phyloP scores from a whole-genome alignment of 1,140 invertebrate species.

The Chironomus striatipennis region DNA sequence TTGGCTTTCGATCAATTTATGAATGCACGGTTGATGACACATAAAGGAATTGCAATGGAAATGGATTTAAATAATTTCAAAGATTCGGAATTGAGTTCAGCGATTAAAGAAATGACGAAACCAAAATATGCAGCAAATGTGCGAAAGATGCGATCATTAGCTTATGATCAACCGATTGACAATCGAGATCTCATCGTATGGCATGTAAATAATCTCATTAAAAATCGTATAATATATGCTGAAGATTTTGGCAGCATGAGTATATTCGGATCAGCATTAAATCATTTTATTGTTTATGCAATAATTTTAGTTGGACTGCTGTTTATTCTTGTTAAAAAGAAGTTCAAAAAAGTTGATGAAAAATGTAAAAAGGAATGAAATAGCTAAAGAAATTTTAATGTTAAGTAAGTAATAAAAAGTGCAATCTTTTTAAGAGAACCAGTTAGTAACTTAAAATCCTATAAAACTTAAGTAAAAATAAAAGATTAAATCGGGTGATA shows the following conservation, averaged over 20 bases:
- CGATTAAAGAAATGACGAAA: constrained; percentile 36
- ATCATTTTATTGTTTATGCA: not conserved
- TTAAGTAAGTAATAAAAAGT: no score
- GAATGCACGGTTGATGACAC: constrained; percentile 34
- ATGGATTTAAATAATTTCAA: constrained; percentile 39
- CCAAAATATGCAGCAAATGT: not conserved
- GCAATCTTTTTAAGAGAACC: no score
- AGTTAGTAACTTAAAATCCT: no score
- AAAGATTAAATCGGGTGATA: no score
- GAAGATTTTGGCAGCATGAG: not conserved
- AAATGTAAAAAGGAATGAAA: no score
- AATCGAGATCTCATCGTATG: not conserved
- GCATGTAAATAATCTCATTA: not conserved
- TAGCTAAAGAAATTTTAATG: no score
- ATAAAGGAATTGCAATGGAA: constrained; percentile 32
- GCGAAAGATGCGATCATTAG: not conserved
- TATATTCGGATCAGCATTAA: not conserved
- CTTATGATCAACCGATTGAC: not conserved
- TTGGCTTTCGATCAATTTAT: constrained; percentile 30
- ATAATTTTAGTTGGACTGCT: not conserved
- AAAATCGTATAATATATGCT: not conserved
- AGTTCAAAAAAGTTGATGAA: not conserved
- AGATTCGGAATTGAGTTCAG: constrained; percentile 31
- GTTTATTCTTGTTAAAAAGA: not conserved
- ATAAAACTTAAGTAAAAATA: no score